Percentiles rank a stretch among this genome's conserved stretches.
Evolutionary conservation across 2,888 invertebrate genomes (phyloP).

Genomic region (Brachyopa scutellaris): DNA sequence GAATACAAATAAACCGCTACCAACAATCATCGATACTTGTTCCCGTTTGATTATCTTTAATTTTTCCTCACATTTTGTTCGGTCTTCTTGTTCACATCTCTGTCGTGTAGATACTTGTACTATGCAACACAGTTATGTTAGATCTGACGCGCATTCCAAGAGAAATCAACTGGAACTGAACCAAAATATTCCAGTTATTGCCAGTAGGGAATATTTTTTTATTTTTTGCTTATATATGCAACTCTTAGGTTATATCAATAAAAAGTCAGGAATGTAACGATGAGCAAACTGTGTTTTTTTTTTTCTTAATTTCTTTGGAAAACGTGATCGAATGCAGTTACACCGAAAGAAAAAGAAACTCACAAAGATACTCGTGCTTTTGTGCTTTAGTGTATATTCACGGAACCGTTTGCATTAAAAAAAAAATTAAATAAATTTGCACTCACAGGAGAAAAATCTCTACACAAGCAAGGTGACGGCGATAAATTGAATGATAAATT

Average conservation of each 20-base stretch:
- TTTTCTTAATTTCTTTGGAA: constrained; percentile 3
- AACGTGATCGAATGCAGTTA: constrained; percentile 43
- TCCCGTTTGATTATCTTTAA: constrained; percentile 42
- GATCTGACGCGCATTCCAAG: constrained; percentile 16
- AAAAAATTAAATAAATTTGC: not conserved
- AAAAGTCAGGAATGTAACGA: constrained; percentile 1
- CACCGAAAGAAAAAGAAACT: not conserved
- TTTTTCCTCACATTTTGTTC: constrained; percentile 6
- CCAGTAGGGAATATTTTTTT: constrained; percentile 32
- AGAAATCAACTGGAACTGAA: constrained; percentile 58
- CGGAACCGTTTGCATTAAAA: not conserved
- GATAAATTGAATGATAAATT: constrained; percentile 27
- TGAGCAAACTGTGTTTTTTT: not conserved
- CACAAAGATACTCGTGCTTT: not conserved
- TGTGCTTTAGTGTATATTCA: not conserved
- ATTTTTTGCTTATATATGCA: not conserved
- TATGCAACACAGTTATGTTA: not conserved
- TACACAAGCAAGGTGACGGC: constrained; percentile 17
- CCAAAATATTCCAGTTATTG: constrained; percentile 63
- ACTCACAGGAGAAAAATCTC: not conserved
- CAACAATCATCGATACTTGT: constrained; percentile 18
- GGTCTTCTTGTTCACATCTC: constrained; percentile 9
- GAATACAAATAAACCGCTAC: not conserved
- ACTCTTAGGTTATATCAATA: constrained; percentile 30
- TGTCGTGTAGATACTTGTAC: not conserved